Evolutionary conservation across 2,113 vertebrate genomes (phyloP).

Genomic region (Hippocampus abdominalis): DNA sequence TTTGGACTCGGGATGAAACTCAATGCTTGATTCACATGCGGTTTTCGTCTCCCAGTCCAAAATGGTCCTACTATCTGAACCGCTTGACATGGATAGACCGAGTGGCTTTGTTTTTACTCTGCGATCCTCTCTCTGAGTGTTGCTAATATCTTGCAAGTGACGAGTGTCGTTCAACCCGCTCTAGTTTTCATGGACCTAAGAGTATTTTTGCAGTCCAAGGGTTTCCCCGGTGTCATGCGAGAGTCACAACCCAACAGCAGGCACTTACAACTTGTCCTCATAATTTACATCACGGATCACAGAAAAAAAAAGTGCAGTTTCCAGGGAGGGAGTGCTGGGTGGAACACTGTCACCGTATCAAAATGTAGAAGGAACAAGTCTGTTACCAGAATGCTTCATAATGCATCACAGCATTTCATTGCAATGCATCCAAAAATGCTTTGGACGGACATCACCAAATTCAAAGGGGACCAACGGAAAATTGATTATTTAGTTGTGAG

Average conservation of each 20-base stretch:
- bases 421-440: neutral
- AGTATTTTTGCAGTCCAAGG: neutral
- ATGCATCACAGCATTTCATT: neutral
- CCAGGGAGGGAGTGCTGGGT: neutral
- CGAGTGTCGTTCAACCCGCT: neutral
- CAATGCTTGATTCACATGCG: neutral
- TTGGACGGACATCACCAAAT: neutral
- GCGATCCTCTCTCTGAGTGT: neutral
- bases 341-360: neutral
- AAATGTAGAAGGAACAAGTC: neutral
- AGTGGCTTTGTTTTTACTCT: neutral
- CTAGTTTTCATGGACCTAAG: neutral
- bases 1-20: conserved; percentile 7
- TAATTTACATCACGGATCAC: neutral
- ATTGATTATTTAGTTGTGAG: neutral
- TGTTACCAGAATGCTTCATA: neutral
- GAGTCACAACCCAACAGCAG: neutral
- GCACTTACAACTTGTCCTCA: neutral
- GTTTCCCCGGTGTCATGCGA: neutral
- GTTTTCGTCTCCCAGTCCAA: neutral
- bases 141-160: neutral
- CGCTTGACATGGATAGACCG: neutral
- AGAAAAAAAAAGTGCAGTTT: neutral
- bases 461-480: neutral
- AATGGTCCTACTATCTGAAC: neutral